phyloP scores from a whole-genome alignment of 2,113 vertebrate species.

The Lophotis ruficrista region DNA sequence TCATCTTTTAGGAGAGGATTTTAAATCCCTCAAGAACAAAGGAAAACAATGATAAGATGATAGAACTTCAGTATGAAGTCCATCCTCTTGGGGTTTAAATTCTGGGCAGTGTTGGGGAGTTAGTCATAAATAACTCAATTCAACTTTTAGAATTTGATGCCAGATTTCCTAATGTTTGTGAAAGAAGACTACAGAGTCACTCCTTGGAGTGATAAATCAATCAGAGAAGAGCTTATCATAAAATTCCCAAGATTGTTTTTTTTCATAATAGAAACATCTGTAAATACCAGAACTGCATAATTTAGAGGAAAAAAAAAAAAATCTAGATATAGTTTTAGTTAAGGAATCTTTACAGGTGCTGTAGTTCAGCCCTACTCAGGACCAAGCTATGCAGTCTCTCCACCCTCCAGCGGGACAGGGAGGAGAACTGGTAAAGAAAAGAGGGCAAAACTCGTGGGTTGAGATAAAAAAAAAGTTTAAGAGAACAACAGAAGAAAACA shows the following conservation, averaged over 20 bases:
- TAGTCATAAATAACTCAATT: slow-evolving; percentile 43
- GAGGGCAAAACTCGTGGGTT: too few relatives aligned
- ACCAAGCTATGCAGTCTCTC: too few relatives aligned
- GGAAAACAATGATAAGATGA: slow-evolving; percentile 22
- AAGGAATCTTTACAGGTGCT: not conserved
- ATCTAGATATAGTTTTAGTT: not conserved
- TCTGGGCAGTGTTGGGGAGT: not conserved
- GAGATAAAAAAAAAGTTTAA: too few relatives aligned
- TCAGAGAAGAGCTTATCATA: not conserved
- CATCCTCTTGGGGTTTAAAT: slow-evolving; percentile 6
- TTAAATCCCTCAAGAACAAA: slow-evolving; percentile 15
- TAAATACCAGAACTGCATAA: not conserved
- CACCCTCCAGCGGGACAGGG: too few relatives aligned
- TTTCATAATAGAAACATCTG: slow-evolving; percentile 30
- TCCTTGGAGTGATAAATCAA: slow-evolving; percentile 21
- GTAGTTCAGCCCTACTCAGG: too few relatives aligned
- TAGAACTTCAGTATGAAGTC: slow-evolving; percentile 12
- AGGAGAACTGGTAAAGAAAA: too few relatives aligned
- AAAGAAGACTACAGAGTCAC: not conserved
- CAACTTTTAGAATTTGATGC: slow-evolving; percentile 4
- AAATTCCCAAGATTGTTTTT: slow-evolving; percentile 17
- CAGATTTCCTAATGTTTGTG: slow-evolving; percentile 25
- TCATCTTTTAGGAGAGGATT: not conserved
- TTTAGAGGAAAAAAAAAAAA: not conserved
- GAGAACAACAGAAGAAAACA: too few relatives aligned